Evolutionary conservation across 1,140 invertebrate genomes (phyloP).

Genomic region (Drosophila lowei): DNA sequence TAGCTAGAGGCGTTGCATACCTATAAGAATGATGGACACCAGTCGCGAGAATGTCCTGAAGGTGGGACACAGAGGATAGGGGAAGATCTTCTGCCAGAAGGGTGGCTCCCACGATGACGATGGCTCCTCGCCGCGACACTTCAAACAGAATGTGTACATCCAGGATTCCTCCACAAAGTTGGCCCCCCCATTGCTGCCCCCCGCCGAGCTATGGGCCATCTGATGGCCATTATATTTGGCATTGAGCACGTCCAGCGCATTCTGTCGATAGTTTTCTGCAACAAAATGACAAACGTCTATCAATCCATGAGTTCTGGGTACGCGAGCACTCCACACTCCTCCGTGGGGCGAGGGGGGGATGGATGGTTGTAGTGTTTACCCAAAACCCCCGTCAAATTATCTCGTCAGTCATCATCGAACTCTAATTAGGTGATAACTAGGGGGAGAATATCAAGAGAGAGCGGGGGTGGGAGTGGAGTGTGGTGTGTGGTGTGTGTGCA

Average conservation of each 20-base stretch:
- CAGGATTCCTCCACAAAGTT: conserved; percentile 80
- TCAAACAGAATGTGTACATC: conserved; percentile 80
- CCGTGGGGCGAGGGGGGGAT: no score
- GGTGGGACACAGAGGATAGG: conserved; percentile 91
- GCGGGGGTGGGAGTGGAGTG: no score
- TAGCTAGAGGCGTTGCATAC: conserved; percentile 72
- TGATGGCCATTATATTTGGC: conserved; percentile 66
- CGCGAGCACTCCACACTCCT: conserved; percentile 7
- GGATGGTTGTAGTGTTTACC: conserved; percentile 4
- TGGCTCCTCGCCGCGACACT: conserved; percentile 84
- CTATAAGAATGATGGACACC: conserved; percentile 87
- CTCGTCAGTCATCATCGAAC: conserved; percentile 25
- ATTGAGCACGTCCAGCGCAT: conserved; percentile 66
- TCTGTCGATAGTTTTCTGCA: conserved; percentile 64
- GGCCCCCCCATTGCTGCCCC: conserved; percentile 28
- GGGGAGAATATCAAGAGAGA: conserved; percentile 1
- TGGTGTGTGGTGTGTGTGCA: no score
- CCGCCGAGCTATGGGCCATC: conserved; percentile 31
- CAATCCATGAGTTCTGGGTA: conserved; percentile 8
- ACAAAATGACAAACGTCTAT: background rate
- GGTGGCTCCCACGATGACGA: conserved; percentile 90
- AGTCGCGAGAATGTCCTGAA: conserved; percentile 90
- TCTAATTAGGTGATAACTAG: conserved; percentile 57
- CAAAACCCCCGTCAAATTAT: conserved; percentile 25
- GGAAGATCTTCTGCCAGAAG: conserved; percentile 89